A percentile compares a stretch with the other conserved stretches of the same genome.
Conservation (phyloP, 1,140 invertebrate genomes). For the Wiebesia pumilae region DNA sequence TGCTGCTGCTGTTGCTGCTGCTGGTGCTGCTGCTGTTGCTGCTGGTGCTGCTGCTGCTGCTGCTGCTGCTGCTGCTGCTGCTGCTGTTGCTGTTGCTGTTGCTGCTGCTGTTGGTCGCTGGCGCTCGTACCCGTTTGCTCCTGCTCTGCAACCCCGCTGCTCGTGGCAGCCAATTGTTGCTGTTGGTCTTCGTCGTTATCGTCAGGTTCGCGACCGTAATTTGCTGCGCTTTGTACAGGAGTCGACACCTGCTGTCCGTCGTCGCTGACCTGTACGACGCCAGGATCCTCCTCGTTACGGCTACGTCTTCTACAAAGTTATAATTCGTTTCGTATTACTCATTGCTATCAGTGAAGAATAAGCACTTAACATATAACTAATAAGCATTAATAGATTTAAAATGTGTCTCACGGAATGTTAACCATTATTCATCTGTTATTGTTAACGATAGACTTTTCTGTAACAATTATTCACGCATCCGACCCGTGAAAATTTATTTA, state of each 20-base stretch:
- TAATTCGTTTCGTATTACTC: not conserved
- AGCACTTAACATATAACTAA: too few species aligned
- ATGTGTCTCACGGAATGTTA: too few species aligned
- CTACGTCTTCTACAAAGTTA: conserved; percentile 73
- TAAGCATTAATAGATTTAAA: too few species aligned
- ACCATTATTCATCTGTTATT: too few species aligned
- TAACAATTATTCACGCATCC: too few species aligned
- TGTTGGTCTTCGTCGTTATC: conserved; percentile 69
- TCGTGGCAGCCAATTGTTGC: conserved; percentile 48
- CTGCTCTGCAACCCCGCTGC: conserved; percentile 51
- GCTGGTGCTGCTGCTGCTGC: conserved; percentile 13
- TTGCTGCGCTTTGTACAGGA: conserved; percentile 63
- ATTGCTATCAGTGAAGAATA: too few species aligned
- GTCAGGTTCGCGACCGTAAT: conserved; percentile 61
- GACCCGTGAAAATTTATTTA: too few species aligned
- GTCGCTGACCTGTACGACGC: conserved; percentile 62
- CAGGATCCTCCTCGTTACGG: conserved; percentile 72
- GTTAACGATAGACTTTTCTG: too few species aligned
- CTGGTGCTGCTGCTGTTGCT: conserved; percentile 43
- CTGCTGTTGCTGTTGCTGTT: conserved; percentile 15
- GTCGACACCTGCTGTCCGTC: conserved; percentile 57
- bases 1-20: conserved; percentile 65
- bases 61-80: not conserved
- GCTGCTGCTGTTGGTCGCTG: conserved; percentile 6
- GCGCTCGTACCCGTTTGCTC: conserved; percentile 21